These are phyloP conservation scores for Calephelis virginiensis DNA, from an alignment of 1,140 invertebrate genomes.

Conservation along the genomic window DNA sequence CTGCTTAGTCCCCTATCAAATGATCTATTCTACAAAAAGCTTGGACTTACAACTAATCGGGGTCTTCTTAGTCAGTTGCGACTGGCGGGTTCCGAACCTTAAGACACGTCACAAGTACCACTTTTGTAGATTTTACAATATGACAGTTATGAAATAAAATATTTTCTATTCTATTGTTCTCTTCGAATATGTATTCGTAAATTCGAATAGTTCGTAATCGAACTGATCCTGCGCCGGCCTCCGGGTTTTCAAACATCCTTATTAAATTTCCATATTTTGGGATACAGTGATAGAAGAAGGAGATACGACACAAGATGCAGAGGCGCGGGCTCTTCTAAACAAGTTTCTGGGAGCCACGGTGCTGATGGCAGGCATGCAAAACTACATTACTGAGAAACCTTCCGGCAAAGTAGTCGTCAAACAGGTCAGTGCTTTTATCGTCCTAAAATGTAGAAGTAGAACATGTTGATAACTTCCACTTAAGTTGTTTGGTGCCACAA, in stretches of 20 bases:
- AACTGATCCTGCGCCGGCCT: not conserved
- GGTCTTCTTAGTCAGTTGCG: no score
- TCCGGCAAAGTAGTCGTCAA: constrained; percentile 43
- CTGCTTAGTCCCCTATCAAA: no score
- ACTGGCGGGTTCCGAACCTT: no score
- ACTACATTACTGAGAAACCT: constrained; percentile 61
- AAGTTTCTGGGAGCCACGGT: constrained; percentile 89
- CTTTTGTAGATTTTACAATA: no score
- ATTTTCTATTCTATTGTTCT: no score
- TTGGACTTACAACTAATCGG: no score
- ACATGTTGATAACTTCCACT: not conserved
- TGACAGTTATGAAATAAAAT: no score
- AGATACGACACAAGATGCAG: constrained; percentile 82
- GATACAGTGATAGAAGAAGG: constrained; percentile 79
- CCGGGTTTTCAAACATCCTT: not conserved
- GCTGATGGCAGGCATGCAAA: constrained; percentile 85
- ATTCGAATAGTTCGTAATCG: not conserved
- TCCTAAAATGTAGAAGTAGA: not conserved
- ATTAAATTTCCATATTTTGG: not conserved
- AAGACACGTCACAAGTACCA: no score
- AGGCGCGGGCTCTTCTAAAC: constrained; percentile 86
- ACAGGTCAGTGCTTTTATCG: constrained; percentile 42
- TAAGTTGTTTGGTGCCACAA: no score
- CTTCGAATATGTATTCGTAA: no score
- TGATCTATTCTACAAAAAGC: no score